A percentile compares a stretch with the other conserved stretches of the same genome.
These are phyloP conservation scores for Nemapogon koenigi DNA, from an alignment of 2,888 invertebrate genomes.

Conservation along the genomic window DNA sequence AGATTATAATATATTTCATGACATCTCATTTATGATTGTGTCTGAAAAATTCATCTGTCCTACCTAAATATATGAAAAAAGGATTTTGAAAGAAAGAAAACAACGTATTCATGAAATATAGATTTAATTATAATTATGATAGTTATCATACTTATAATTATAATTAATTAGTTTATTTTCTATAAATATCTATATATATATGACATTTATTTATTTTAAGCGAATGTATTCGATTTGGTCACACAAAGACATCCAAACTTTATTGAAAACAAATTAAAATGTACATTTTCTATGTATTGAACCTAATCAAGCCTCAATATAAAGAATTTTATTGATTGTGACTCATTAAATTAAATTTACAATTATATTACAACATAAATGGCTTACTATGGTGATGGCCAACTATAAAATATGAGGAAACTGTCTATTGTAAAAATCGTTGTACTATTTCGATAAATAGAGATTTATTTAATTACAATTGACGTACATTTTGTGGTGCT, in stretches of 20 bases:
- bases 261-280: neutral
- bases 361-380: neutral
- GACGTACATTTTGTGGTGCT: too few species aligned
- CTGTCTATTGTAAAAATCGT: too few species aligned
- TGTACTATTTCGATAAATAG: too few species aligned
- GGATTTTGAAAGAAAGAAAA: constrained; percentile 29
- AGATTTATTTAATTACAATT: too few species aligned
- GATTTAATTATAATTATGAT: constrained; percentile 61
- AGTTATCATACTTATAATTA: constrained; percentile 59
- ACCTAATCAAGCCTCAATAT: neutral
- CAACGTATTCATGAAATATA: constrained; percentile 47
- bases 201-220: constrained; percentile 60
- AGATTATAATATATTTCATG: too few species aligned
- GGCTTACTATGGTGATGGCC: neutral
- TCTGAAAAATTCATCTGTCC: too few species aligned
- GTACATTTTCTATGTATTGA: neutral
- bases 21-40: too few species aligned
- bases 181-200: constrained; percentile 58
- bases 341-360: neutral
- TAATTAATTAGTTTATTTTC: constrained; percentile 60
- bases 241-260: constrained; percentile 22
- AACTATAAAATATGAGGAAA: neutral
- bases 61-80: too few species aligned
- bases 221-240: constrained; percentile 64
- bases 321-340: neutral